Conservation (phyloP, 2,797 vertebrate species). For the Lagorchestes hirsutus region DNA sequence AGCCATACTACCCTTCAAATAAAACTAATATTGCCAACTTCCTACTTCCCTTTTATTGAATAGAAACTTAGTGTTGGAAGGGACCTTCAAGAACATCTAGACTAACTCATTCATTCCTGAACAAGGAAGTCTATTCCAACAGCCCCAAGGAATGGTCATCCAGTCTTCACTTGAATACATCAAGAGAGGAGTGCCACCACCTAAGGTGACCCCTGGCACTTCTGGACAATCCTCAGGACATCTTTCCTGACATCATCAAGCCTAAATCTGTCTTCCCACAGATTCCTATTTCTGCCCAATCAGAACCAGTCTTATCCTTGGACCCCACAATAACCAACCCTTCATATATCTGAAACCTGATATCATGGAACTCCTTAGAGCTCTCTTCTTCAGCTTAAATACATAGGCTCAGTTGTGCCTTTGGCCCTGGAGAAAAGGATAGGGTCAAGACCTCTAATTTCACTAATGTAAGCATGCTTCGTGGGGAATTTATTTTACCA, state of each 20-base stretch:
- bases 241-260: not conserved
- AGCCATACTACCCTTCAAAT: not conserved
- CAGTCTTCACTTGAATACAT: not conserved
- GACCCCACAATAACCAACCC: not conserved
- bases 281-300: not conserved
- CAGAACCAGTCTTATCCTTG: not conserved
- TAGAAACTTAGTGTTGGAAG: not conserved
- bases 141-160: not conserved
- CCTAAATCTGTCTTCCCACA: not conserved
- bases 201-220: too few relatives aligned
- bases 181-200: not conserved
- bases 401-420: not conserved
- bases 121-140: not conserved
- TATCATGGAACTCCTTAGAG: not conserved
- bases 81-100: not conserved
- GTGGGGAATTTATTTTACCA: not conserved
- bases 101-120: not conserved
- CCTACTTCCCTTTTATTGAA: not conserved
- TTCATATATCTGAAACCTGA: not conserved
- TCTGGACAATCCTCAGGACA: not conserved
- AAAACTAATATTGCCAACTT: not conserved
- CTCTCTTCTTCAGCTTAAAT: not conserved
- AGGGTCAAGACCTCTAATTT: not conserved
- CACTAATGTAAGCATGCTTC: not conserved
- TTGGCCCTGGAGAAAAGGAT: not conserved